Base-by-base conservation (phyloP, 2,797 vertebrate genomes). In the Coreius guichenoti region DNA sequence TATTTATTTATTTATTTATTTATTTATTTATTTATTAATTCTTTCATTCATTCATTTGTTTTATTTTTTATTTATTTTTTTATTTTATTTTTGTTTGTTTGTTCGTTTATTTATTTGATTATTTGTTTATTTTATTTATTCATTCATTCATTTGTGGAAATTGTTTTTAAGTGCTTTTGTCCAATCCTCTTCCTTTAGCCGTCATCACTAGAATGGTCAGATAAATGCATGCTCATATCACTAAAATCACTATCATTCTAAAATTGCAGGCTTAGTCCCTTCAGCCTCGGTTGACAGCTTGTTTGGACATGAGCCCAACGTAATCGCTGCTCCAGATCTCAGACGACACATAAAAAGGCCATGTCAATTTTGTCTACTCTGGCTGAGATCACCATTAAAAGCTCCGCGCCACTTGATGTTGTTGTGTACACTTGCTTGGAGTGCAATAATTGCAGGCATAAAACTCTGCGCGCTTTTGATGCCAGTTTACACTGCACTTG, bases 401-500 rank as follows among this genome's bases (percentile, higher is more conserved):
- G 82, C 74, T 77, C 61, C 26, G 16, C 0, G 33, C 80, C 79
- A 26, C 72, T 82, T 65, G n/a, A 72, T 75, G 84, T 74, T 74
- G 31, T 54, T 86, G 45, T 81, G 70, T 76, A 76, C 70, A 56
- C 63, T 74, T 80, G 74, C 31, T 69, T 82, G 31, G 69, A 80
- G 75, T 83, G 82, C 54, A 68, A 82, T 83, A 87, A 80, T 88
- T 86, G 89, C 65, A 45, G 45, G 80, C 70, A 78, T 86, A 83
- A 81, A 87, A 73, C 72, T 61, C 13, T 6, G 80, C n/a, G 3
- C 4, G n/a, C 78, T 73, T 49, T 43, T 81, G 68, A 82, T 77
- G 58, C 68, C 49, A 86, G 87, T 86, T 86, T 87, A 75, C 61
- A 31, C 70, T 39, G 43, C 17, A 26, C 47, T 68, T 75, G 80